Percentiles rank a stretch among this genome's conserved stretches.
These are phyloP conservation scores for Mionectes olivaceus DNA, from an alignment of 2,797 vertebrate species.

Conservation along the genomic window DNA sequence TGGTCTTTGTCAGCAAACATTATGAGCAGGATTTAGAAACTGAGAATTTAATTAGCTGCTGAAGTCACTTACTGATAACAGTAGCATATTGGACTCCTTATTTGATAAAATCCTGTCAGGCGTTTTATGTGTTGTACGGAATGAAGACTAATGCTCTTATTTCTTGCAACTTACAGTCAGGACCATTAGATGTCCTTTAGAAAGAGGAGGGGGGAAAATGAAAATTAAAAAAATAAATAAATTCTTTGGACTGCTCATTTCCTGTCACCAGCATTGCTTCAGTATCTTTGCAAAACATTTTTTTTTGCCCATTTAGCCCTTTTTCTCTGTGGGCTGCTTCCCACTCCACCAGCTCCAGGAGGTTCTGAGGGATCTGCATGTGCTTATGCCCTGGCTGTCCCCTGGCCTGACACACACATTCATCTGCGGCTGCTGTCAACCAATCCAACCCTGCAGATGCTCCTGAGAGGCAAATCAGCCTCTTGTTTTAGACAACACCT, in stretches of 20 bases:
- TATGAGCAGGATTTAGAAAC: constrained; percentile 51
- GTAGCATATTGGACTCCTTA: constrained; percentile 64
- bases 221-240: not conserved
- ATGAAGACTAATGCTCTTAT: constrained; percentile 63
- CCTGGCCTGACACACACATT: not conserved
- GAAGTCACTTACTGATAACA: constrained; percentile 65
- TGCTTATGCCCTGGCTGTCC: not conserved
- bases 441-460: not conserved
- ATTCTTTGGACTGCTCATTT: not conserved
- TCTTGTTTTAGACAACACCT: not conserved
- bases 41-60: constrained; percentile 71
- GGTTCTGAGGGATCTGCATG: accelerated
- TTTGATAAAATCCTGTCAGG: constrained; percentile 67
- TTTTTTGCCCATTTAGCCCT: not conserved
- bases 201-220: not conserved
- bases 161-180: constrained; percentile 14
- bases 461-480: not conserved
- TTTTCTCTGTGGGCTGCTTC: not conserved
- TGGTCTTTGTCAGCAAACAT: constrained; percentile 60
- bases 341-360: not conserved
- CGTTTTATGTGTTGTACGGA: constrained; percentile 36
- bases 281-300: not conserved
- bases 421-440: not conserved
- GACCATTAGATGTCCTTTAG: constrained; percentile 3
- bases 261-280: not conserved